Evolutionary conservation across 2,113 vertebrate genomes (phyloP).

Genomic region (Struthio camelus): DNA sequence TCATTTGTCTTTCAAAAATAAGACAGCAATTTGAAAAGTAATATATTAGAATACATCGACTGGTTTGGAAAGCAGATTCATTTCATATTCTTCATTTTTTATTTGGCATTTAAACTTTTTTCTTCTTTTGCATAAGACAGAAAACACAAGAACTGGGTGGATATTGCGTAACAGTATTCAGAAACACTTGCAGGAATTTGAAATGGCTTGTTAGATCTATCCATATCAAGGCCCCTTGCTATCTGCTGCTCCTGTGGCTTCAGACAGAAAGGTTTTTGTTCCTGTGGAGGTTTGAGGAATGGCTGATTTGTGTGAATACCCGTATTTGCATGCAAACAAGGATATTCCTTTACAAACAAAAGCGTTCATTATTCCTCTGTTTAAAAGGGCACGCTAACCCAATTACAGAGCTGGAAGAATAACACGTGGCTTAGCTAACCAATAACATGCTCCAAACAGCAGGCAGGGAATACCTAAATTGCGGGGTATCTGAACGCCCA

Average conservation of each 20-base stretch:
- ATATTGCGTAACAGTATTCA: constrained; percentile 54
- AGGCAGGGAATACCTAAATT: constrained; percentile 5
- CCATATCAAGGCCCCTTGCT: constrained; percentile 65
- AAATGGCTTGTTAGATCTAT: constrained; percentile 60
- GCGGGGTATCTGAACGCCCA: neutral
- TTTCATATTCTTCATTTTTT: constrained; percentile 4
- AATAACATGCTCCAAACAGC: constrained; percentile 13
- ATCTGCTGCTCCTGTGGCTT: constrained; percentile 52
- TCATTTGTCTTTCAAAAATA: neutral
- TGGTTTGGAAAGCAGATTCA: neutral
- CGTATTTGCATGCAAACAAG: constrained; percentile 68
- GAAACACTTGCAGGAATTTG: constrained; percentile 45
- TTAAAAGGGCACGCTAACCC: constrained; percentile 67
- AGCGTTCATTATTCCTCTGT: constrained; percentile 43
- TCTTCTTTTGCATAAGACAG: constrained; percentile 19
- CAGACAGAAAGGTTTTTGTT: constrained; percentile 69
- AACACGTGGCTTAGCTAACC: constrained; percentile 46
- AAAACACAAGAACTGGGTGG: constrained; percentile 6
- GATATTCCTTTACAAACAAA: constrained; percentile 62
- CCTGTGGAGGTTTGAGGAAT: constrained; percentile 52
- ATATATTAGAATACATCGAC: neutral
- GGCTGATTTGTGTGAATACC: constrained; percentile 66
- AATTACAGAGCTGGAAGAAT: constrained; percentile 53
- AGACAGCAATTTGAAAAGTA: neutral
- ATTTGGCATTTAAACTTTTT: neutral